Conservation (phyloP, 2,113 vertebrate species). For the Anseranas semipalmata region DNA sequence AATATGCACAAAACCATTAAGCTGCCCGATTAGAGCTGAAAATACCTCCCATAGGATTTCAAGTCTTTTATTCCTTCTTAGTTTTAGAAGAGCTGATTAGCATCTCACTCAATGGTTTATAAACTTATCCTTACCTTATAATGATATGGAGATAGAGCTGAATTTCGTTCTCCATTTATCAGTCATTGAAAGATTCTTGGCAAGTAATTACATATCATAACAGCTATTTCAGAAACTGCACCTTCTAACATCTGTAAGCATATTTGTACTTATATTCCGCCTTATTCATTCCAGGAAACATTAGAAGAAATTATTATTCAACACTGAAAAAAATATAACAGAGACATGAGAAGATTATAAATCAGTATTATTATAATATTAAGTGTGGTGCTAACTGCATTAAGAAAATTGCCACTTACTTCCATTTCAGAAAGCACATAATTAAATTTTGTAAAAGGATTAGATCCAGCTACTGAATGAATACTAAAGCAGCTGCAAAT, state of each 20-base stretch:
- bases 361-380: conserved; percentile 33
- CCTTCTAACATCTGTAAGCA: not conserved
- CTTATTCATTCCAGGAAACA: not conserved
- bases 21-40: not conserved
- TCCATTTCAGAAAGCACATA: conserved; percentile 43
- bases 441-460: conserved; percentile 48
- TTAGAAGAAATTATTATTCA: not conserved
- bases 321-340: not conserved
- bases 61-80: not conserved
- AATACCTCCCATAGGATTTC: not conserved
- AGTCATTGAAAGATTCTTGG: not conserved
- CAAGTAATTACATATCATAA: not conserved
- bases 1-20: not conserved
- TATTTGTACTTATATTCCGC: not conserved
- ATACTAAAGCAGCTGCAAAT: conserved; percentile 38
- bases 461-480: not conserved
- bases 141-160: conserved; percentile 7
- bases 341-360: conserved; percentile 27
- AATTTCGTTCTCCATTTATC: conserved; percentile 26
- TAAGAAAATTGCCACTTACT: conserved; percentile 62
- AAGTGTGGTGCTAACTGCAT: conserved; percentile 39
- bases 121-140: conserved; percentile 13
- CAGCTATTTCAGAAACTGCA: not conserved
- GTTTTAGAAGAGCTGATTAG: not conserved
- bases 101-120: conserved; percentile 1